A percentile compares a stretch with the other conserved stretches of the same genome.
phyloP scores from a whole-genome alignment of 37 sponge, comb jelly and placozoan species.

The Agelas oroides region DNA sequence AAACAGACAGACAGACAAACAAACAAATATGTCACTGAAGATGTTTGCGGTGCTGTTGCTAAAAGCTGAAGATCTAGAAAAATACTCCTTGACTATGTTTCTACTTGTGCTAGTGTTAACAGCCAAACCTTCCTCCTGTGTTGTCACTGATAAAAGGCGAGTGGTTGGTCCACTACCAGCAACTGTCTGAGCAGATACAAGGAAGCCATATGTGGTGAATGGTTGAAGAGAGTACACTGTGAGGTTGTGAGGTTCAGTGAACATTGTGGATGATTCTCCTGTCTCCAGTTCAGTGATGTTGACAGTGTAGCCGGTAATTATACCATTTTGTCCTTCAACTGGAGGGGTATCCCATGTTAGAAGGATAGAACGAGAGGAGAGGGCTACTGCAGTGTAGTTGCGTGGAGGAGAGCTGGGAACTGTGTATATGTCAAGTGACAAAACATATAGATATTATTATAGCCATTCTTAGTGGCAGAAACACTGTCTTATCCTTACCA shows the following conservation, averaged over 20 bases:
- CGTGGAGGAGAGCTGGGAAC: slow-evolving; percentile 9
- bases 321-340: slow-evolving; percentile 23
- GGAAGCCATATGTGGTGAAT: slow-evolving; percentile 14
- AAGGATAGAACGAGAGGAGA: background rate
- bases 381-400: background rate
- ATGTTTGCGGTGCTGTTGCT: too few species aligned
- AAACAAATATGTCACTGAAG: too few species aligned
- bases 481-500: slow-evolving; percentile 18
- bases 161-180: slow-evolving; percentile 21
- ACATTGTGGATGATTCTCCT: too few species aligned
- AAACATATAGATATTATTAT: background rate
- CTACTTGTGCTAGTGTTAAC: too few species aligned
- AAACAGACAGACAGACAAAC: too few species aligned
- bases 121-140: slow-evolving; percentile 31
- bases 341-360: slow-evolving; percentile 13
- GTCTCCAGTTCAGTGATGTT: background rate
- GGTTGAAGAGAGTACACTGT: background rate
- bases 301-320: slow-evolving; percentile 20
- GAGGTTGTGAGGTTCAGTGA: background rate
- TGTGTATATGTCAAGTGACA: background rate
- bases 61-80: too few species aligned
- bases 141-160: background rate
- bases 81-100: too few species aligned
- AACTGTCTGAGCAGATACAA: slow-evolving; percentile 25
- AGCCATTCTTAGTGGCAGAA: background rate